Base-by-base conservation (phyloP, 2,888 invertebrate species). In the Apamea monoglypha region DNA sequence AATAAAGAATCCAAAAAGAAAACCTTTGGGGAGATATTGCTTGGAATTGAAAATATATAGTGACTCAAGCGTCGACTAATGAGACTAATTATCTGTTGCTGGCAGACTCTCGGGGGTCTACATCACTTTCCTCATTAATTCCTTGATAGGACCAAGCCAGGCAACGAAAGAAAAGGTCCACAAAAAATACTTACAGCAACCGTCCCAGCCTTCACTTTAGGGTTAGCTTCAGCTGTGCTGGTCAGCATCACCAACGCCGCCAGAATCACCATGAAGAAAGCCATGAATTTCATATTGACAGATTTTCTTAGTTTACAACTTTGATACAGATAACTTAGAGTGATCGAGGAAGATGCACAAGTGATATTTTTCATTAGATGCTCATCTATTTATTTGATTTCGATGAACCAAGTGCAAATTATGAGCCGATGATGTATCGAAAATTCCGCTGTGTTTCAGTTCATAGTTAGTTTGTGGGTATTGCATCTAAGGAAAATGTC, bases 231-330 rank as follows among this genome's bases (percentile, higher is more conserved):
- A 63, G 73, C 40, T 25, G 69, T 29, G 40, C 71, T 75, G 25
- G 69, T 61, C 25, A 88, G 56, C 73, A 85, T 85, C 12, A 66
- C 74, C 71, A 87, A 74, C 7, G 69, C 67, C 0, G 76, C 71
- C 47, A 88, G 67, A 47, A 88, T 50, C 50, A 79, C 56, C 69
- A 88, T 14, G 40, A 88, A 74, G n/a, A 82, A 80, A 50, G 69
- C 74, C 25, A 76, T 21, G 69, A 83, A 79, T 78, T 88, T 88
- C 88, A 88, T 88, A 18, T 70, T 84, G 72, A 64, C 21, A 4
- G 40, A 44, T 66, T 21, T 25, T 59, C 50, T 25, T 70, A 10
- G n/a, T 50, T 56, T 18, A n/a, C 18, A 61, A 69, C 29, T 73
- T 44, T n/a, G 29, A 47, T 59, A 18, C 36, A 29, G 12, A 50